Evolutionary conservation across 2,797 vertebrate species (phyloP), one percentile per base, ranked within the genome.

Genomic region (Sebastes elongatus): DNA sequence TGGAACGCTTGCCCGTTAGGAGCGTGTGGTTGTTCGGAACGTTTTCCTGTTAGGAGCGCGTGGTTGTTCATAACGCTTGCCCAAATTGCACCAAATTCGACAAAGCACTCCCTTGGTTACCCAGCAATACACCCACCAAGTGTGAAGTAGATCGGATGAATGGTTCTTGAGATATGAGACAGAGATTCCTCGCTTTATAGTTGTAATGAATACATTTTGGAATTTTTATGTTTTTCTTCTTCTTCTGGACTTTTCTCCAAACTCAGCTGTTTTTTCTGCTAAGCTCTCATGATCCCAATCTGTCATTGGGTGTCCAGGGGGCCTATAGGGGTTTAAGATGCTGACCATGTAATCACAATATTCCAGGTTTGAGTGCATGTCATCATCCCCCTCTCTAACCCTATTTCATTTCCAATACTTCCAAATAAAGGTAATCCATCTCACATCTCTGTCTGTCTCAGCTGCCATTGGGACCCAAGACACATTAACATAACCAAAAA

Each of bases 41-140:
- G 1, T 0, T 42, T 16, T 0, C 14, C 38, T 0, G 14, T 42
- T 46, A 46, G 16, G 42, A 46, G 42, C 3, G 42, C 0, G 16
- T 46, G 42, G 42, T 18, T 46, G 0, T 46, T 46, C 16, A 1
- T 0, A 42, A 42, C 14, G 38, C 38, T 42, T 46, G 42, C 7
- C 42, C 42, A 46, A 46, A 46, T 46, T 46, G 42, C 42, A 46
- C 42, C 7, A 49, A 49, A 49, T 49, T 49, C 18, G 0, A 20
- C 46, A 49, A 7, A 7, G 18, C 46, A 49, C 3, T 49, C 46
- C 46, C 3, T 49, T 49, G 18, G 46, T 18, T 49, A 18, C 7
- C 46, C 46, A 49, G 46, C 46, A 49, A 49, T 49, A 4, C 16
- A 49, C 18, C 46, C 16, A 49, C 46, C 16, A 49, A 49, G 46